These are phyloP conservation scores for Standfussiana lucernea DNA, from an alignment of 2,888 invertebrate species.

Conservation along the genomic window DNA sequence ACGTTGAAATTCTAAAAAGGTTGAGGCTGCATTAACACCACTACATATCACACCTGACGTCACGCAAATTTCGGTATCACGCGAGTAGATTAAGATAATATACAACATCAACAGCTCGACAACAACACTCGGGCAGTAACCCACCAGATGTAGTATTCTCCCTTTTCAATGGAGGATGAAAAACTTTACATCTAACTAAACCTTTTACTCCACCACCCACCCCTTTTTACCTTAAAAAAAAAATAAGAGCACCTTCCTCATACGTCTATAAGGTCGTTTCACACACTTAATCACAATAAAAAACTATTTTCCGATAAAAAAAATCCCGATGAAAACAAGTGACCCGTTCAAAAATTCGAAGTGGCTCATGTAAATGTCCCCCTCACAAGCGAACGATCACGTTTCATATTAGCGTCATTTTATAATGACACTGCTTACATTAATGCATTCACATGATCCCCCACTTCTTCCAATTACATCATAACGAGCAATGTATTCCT, in stretches of 20 bases:
- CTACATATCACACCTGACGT: neutral
- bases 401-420: constrained; percentile 71
- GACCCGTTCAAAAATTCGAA: constrained; percentile 12
- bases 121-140: neutral
- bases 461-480: constrained; percentile 48
- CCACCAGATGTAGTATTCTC: neutral
- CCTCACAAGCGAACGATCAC: constrained; percentile 55
- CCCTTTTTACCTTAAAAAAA: too few relatives aligned
- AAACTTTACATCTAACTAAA: neutral
- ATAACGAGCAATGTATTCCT: constrained; percentile 33
- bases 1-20: neutral
- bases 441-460: constrained; percentile 65
- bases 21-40: neutral
- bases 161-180: neutral
- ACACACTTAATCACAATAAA: neutral
- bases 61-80: neutral
- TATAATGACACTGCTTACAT: constrained; percentile 68
- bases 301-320: neutral
- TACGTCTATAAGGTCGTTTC: neutral
- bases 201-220: too few relatives aligned
- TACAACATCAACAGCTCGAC: neutral
- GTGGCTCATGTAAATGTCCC: constrained; percentile 17
- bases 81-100: neutral
- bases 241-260: too few relatives aligned
- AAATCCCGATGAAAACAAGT: neutral